Evolutionary conservation across 2,113 vertebrate species (phyloP), one percentile per base, ranked within the genome.

Genomic region (Notarius lentiginosus): DNA sequence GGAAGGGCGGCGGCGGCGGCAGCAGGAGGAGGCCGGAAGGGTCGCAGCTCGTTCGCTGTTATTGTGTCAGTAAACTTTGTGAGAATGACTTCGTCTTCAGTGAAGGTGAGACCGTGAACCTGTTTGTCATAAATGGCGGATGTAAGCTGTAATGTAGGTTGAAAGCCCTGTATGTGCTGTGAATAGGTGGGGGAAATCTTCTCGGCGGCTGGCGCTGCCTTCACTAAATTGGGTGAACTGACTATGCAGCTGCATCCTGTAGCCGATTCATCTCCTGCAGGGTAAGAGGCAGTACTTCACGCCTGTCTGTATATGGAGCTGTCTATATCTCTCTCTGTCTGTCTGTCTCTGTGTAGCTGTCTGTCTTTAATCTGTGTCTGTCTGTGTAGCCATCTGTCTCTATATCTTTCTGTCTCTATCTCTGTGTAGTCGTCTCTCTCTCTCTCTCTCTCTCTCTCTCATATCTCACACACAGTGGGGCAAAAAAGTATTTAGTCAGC

Each of bases 161-260:
- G 20, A 41, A 17, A 55, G 14, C 8, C 24, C 2, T 70, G 9
- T 49, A 17, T 66, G 1, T 11, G 47, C 30, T 73, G 65, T 11
- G 53, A 30, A 68, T 89, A 98, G 97, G 97, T 98, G 47, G 97
- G 97, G 9, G 97, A 98, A 94, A 98, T 98, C 84, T 98, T 98
- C 94, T 98, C 97, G 0, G 97, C 97, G 0, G 97, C 97, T 0
- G 97, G 97, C 11, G 96, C 96, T n/a, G 97, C 97, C 9, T 98
- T 98, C 93, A 96, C 95, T 82, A 97, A 97, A 87, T 92, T 98
- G 53, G 97, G 97, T 1, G 97, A 98, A 81, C 92, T 98, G 81
- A 98, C 97, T 10, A 97, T 98, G 97, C 97, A 98, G 92, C 94
- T 98, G 56, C 97, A 98, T 92, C 97, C 97, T 0, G 97, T 98